A percentile compares a stretch with the other conserved stretches of the same genome.
Evolutionary conservation across 2,113 vertebrate genomes (phyloP).

Genomic region (Amblyornis subalaris): DNA sequence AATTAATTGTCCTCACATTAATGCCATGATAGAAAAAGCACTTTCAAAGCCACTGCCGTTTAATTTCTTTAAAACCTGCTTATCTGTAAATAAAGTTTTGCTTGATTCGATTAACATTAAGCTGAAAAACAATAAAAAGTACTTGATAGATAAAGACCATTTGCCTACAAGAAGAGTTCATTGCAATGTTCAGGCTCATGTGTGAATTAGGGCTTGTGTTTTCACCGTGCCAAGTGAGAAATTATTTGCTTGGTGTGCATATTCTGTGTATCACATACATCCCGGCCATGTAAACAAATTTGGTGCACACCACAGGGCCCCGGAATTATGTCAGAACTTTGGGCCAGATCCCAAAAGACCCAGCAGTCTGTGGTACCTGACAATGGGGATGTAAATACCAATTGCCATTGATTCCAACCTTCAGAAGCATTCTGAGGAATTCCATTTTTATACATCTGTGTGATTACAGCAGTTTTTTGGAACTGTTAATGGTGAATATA

Average conservation of each 20-base stretch:
- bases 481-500: not conserved
- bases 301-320: accelerated
- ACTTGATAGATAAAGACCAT: not conserved
- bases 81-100: not conserved
- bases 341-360: not conserved
- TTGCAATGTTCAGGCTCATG: not conserved
- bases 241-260: accelerated
- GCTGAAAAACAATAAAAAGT: not conserved
- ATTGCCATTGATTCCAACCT: not conserved
- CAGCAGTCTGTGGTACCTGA: not conserved
- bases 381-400: accelerated
- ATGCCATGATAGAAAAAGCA: not conserved
- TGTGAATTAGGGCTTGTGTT: not conserved
- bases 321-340: not conserved
- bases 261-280: not conserved
- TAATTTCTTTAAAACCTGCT: not conserved
- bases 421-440: not conserved
- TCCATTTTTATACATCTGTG: not conserved
- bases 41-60: not conserved
- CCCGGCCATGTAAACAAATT: not conserved
- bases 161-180: not conserved
- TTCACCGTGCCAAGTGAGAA: not conserved
- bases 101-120: accelerated
- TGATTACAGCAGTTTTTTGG: not conserved
- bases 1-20: not conserved